Evolutionary conservation across 1,140 invertebrate species (phyloP).

Genomic region (Heliconius melpomene): DNA sequence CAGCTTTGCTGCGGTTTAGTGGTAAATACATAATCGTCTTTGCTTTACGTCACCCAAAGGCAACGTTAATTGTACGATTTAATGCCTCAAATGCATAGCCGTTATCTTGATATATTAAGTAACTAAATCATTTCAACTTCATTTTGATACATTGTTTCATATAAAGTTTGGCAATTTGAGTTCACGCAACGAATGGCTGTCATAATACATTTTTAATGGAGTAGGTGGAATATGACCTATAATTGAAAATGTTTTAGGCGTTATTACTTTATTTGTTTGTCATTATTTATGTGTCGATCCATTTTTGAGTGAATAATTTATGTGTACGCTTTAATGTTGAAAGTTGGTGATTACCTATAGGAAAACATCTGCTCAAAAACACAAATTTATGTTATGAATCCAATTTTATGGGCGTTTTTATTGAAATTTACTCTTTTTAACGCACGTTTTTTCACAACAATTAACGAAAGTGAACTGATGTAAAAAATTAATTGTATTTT

Average conservation of each 20-base stretch:
- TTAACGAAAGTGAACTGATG: no score
- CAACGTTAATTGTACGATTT: slow-evolving; percentile 42
- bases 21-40: slow-evolving; percentile 49
- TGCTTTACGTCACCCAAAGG: slow-evolving; percentile 43
- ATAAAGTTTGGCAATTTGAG: slow-evolving; percentile 19
- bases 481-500: no score
- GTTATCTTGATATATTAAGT: slow-evolving; percentile 40
- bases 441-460: no score
- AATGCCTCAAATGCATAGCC: slow-evolving; percentile 34
- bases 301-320: not conserved
- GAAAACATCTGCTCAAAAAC: not conserved
- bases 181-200: slow-evolving; percentile 5
- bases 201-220: slow-evolving; percentile 26
- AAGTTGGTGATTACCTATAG: not conserved
- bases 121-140: slow-evolving; percentile 39
- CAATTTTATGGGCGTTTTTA: not conserved
- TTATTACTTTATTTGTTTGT: not conserved
- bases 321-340: not conserved
- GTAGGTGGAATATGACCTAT: slow-evolving; percentile 7
- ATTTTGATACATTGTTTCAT: slow-evolving; percentile 28
- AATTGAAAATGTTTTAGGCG: slow-evolving; percentile 17
- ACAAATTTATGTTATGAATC: not conserved
- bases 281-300: not conserved
- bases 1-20: slow-evolving; percentile 49
- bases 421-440: not conserved